Base-by-base conservation (phyloP, 2,113 vertebrate genomes). In the Porphyrio hochstetteri region DNA sequence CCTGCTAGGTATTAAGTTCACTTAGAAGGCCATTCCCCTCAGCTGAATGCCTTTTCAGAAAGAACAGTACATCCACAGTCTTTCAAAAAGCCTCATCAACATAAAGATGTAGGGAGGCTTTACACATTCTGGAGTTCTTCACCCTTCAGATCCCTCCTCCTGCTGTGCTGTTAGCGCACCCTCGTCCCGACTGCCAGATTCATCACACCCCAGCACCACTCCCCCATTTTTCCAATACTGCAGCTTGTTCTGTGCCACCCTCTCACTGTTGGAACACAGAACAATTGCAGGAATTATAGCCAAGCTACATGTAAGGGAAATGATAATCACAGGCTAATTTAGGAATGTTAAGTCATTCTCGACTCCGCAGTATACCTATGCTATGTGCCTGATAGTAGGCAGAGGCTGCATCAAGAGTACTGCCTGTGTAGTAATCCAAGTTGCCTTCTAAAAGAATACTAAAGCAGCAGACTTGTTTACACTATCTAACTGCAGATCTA, bases 241-340 rank as follows among this genome's bases (percentile, higher is more conserved):
- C 71, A 88, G 56, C 56, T 68, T 81, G 52, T 48, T 86, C 74
- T 90, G 27, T 63, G 82, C 76, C 81, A 95, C 56, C 67, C 80
- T 90, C 71, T 78, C 72, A 59, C 36, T 68, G 83, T 0, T 71
- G 80, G 86, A 92, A 70, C 27, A 59, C 3, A 27, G 42, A 95
- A 93, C 77, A 93, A 92, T 44, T 60, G 83, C 35, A 95, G 81
- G 56, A 92, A 89, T 86, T 86, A 55, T 1, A 63, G 72, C 42
- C 80, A 89, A 75, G 50, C 31, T 86, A 52, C n/a, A 14, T 2
- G 23, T 36, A 88, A 92, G 52, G 23, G 80, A 93, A 96, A 48
- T 84, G 33, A 76, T 21, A 36, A 59, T 60, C 27, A 63, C 53
- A 44, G 52, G 71, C 60, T 92, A 56, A 86, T 91, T 92, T 48